Base-by-base conservation (phyloP, 2,113 vertebrate species). In the Lichenostomus cassidix region DNA sequence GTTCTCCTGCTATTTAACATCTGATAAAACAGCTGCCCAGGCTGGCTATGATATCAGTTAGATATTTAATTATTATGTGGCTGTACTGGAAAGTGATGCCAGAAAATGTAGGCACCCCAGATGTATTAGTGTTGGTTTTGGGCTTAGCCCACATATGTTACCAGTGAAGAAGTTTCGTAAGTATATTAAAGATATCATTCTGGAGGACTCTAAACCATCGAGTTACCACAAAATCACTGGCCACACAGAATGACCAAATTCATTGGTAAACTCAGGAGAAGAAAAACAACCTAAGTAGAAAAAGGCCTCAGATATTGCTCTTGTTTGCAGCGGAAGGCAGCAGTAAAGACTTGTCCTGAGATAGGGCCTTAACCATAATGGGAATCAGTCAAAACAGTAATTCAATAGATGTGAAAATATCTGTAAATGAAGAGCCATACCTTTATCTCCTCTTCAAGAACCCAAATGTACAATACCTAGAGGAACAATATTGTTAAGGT, bases 71-170 rank as follows among this genome's bases (percentile, higher is more conserved):
- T 94, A 83, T 80, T 83, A 60, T 62, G 67, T 68, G 63, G 41
- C 46, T 60, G 12, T 60, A 53, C 69, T 75, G 71, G 79, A 84
- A 95, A 94, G 12, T 11, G 39, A 42, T 75, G 73, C 19, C 87
- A 94, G 76, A 91, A 96, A 84, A 67, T 90, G 80, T 60, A 86
- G 94, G 70, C 41, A 89, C 17, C 60, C 44, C 20, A 87, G 74
- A 87, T 75, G 59, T 62, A 25, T 68, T 62, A 79, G 37, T 94
- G 78, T 87, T 96, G 52, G 49, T 89, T 93, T 94, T 97, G 96
- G 94, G 95, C 37, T 93, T 65, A 68, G 56, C 58, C 21, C 49
- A 21, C 95, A 92, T 90, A 91, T 94, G 96, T 96, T 90, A 81
- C 87, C 14, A 35, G 33, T 93, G 71, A 89, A 90, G 31, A 82